A percentile compares a stretch with the other conserved stretches of the same genome.
These are phyloP conservation scores for Rhinolophus sinicus DNA, from an alignment of 2,113 vertebrate species.

Conservation along the genomic window DNA sequence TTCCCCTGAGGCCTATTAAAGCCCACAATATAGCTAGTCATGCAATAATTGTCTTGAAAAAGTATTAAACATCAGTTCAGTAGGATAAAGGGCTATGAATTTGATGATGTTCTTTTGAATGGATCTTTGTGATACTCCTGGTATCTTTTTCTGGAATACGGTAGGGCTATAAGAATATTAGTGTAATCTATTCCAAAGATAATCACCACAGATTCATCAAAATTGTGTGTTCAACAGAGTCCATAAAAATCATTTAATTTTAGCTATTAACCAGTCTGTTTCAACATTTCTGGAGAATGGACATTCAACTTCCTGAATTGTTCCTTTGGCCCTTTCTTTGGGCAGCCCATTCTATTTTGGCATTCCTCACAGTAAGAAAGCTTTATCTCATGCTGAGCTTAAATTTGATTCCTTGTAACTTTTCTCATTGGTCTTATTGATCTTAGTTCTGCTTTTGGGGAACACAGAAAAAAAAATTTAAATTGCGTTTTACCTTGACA, in stretches of 20 bases:
- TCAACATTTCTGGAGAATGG: not conserved
- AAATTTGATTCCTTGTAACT: not conserved
- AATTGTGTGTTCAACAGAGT: not conserved
- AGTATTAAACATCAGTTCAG: slow-evolving; percentile 45
- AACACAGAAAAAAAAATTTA: not conserved
- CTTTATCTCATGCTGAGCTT: not conserved
- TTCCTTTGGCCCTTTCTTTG: not conserved
- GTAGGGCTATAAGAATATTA: slow-evolving; percentile 53
- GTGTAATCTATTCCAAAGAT: not conserved
- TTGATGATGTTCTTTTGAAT: slow-evolving; percentile 40
- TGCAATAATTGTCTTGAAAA: slow-evolving; percentile 46
- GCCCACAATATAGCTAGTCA: not conserved
- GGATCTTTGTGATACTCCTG: not conserved
- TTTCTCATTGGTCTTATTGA: not conserved
- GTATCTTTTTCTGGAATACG: slow-evolving; percentile 33
- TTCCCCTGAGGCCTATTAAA: not conserved
- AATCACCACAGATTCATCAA: slow-evolving; percentile 34
- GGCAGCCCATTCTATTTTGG: not conserved
- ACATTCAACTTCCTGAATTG: not conserved
- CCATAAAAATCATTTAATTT: not conserved
- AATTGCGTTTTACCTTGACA: not conserved
- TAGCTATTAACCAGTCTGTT: not conserved
- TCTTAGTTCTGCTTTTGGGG: not conserved
- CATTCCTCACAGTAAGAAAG: not conserved
- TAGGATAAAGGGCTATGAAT: slow-evolving; percentile 15